These are phyloP conservation scores for Platysternon megacephalum DNA, from an alignment of 2,113 vertebrate species.

Conservation along the genomic window DNA sequence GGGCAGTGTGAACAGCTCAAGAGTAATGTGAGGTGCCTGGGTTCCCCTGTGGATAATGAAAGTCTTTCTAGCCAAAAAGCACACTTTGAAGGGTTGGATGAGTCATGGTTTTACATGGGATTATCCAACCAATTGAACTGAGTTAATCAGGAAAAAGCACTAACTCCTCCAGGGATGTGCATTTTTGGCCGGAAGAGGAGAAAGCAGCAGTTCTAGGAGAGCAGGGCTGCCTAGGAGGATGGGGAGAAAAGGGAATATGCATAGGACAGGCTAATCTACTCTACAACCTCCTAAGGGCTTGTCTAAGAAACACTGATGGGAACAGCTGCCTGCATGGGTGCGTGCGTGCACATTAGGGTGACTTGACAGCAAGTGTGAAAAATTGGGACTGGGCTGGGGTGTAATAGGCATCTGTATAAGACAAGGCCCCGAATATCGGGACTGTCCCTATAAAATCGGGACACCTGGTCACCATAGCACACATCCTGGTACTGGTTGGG, in stretches of 20 bases:
- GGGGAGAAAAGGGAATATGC: background rate
- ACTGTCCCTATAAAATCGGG: too few relatives aligned
- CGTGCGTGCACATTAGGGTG: background rate
- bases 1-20: background rate
- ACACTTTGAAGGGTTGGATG: constrained; percentile 15
- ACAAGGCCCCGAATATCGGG: background rate
- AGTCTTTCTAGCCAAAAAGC: constrained; percentile 41
- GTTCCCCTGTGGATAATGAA: background rate
- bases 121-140: fast-evolving
- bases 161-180: background rate
- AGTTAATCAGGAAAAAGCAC: constrained; percentile 11
- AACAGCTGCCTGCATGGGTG: background rate
- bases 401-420: background rate
- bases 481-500: background rate
- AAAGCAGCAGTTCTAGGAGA: background rate
- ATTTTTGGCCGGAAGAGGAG: background rate
- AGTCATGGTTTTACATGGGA: constrained; percentile 20
- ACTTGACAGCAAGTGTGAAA: background rate
- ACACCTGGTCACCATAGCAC: too few relatives aligned
- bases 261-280: constrained; percentile 19
- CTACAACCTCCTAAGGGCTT: background rate
- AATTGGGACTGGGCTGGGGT: background rate
- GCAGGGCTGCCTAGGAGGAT: background rate
- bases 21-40: background rate
- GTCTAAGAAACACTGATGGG: background rate